phyloP scores from a whole-genome alignment of 2,888 invertebrate genomes.

The Spilarctia lutea region DNA sequence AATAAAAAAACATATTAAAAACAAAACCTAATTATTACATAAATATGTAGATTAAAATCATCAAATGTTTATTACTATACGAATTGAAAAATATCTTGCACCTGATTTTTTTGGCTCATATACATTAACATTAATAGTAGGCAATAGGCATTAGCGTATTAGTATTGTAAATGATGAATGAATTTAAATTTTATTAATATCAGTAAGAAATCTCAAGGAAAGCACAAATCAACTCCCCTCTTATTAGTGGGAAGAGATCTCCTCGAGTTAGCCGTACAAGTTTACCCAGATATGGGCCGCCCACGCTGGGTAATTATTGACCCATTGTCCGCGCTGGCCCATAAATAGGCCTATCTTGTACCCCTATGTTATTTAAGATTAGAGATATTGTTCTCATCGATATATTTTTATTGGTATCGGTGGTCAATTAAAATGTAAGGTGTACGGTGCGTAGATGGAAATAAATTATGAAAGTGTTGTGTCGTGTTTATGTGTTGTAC shows the following conservation, averaged over 20 bases:
- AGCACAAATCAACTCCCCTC: slow-evolving; percentile 57
- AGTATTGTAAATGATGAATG: not conserved
- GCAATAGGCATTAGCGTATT: not conserved
- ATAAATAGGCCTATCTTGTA: slow-evolving; percentile 50
- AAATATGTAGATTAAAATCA: no score
- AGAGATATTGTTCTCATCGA: slow-evolving; percentile 40
- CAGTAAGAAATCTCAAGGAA: slow-evolving; percentile 22
- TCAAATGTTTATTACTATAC: no score
- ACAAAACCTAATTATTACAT: no score
- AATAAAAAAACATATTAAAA: not conserved
- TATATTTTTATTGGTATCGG: slow-evolving; percentile 23
- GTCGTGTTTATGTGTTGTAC: not conserved
- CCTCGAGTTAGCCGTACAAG: slow-evolving; percentile 61
- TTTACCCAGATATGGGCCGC: slow-evolving; percentile 42
- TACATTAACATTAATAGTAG: no score
- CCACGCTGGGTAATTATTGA: slow-evolving; percentile 56
- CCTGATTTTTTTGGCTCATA: no score
- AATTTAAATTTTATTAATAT: not conserved
- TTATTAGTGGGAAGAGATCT: slow-evolving; percentile 68
- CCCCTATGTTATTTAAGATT: slow-evolving; percentile 45
- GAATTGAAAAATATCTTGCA: no score
- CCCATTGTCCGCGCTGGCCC: slow-evolving; percentile 58
- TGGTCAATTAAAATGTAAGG: slow-evolving; percentile 14
- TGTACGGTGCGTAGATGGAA: slow-evolving; percentile 7
- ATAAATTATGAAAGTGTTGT: slow-evolving; percentile 3